phyloP scores from a whole-genome alignment of 1,140 invertebrate genomes.

The Aphelenchoides fujianensis region DNA sequence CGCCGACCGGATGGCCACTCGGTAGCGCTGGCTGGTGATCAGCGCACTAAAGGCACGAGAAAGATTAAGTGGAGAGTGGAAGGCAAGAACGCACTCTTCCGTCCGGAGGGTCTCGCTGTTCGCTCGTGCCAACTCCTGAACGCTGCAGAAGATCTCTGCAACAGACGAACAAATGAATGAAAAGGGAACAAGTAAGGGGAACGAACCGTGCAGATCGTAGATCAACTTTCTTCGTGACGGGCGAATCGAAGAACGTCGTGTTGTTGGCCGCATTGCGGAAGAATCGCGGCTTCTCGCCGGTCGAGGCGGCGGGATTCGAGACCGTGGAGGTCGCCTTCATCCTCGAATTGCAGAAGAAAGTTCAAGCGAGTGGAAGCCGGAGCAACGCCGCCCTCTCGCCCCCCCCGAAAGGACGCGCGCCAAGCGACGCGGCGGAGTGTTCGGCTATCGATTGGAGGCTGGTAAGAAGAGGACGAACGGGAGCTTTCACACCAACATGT shows the following conservation, averaged over 20 bases:
- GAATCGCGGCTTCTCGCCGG: too few relatives aligned
- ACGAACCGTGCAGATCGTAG: constrained; percentile 14
- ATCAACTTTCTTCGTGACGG: constrained; percentile 14
- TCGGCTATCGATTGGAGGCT: too few relatives aligned
- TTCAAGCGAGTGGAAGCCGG: too few relatives aligned
- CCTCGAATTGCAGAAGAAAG: too few relatives aligned
- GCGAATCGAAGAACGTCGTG: constrained; percentile 14
- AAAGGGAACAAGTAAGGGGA: too few relatives aligned
- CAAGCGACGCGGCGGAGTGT: too few relatives aligned
- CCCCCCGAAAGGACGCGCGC: too few relatives aligned
- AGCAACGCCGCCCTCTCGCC: too few relatives aligned
- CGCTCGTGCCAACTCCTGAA: constrained; percentile 1
- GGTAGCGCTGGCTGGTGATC: constrained; percentile 12
- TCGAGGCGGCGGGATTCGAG: too few relatives aligned
- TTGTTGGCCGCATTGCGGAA: background rate
- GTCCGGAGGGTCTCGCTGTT: background rate
- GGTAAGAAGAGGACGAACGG: too few relatives aligned
- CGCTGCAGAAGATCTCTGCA: constrained; percentile 14
- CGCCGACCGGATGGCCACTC: background rate
- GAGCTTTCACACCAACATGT: too few relatives aligned
- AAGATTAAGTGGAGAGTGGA: background rate
- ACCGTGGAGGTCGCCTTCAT: too few relatives aligned
- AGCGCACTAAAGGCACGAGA: constrained; percentile 10
- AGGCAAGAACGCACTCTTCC: constrained; percentile 4
- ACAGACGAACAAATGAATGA: background rate